Base-by-base conservation (phyloP, 2,113 vertebrate genomes). In the Crotophaga sulcirostris region DNA sequence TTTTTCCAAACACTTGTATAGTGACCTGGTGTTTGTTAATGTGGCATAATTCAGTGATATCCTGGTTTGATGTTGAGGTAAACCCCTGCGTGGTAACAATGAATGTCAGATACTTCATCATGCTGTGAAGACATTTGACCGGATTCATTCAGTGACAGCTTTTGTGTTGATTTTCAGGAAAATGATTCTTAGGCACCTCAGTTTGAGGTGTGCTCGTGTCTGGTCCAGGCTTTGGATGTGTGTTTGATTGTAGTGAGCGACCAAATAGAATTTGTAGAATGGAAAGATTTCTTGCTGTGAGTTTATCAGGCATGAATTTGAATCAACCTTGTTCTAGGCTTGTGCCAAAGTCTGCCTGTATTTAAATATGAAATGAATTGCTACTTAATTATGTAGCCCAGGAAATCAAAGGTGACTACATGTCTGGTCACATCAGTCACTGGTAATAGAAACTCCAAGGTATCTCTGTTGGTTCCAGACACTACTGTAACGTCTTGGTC, bases 151-250 rank as follows among this genome's bases (percentile, higher is more conserved):
- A 38, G 52, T 62, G 63, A 7, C 3, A 9, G 17, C n/a, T 72
- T 63, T n/a, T 52, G n/a, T 60, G 51, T 49, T 49, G 54, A 47
- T 52, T 75, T 26, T 60, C 16, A 72, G 6, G 23, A 54, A 45
- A 44, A 5, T 56, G 36, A 25, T 64, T 72, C 40, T 62, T 42
- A 23, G 13, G 13, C 6, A 13, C 5, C 44, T 91, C 47, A 33
- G 0, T 79, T 3, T 73, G 29, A 68, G 54, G 13, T 60, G 13
- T 9, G 54, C 2, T 59, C 0, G 0, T 81, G 52, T 72, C 62
- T 70, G 28, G 3, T 88, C 47, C 2, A 1, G 45, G 12, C 7
- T 38, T 42, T 58, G 45, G 31, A 10, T 13, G 7, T 24, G 29
- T 52, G 18, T 69, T 64, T 23, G 44, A 33, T 11, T 28, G 17